These are phyloP conservation scores for Drosophila mayri DNA, from an alignment of 1,140 invertebrate species.

Conservation along the genomic window DNA sequence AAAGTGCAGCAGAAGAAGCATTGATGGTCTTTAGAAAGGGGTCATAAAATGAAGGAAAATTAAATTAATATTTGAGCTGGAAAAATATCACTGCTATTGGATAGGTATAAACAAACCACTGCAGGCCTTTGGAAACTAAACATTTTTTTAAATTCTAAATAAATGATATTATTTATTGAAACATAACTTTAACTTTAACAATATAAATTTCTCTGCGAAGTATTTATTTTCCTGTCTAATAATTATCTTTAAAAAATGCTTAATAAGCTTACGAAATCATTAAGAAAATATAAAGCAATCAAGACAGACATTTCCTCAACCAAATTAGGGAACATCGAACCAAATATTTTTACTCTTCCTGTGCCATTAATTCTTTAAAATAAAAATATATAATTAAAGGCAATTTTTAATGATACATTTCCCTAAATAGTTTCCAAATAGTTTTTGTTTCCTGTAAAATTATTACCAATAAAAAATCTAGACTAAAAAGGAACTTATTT, in stretches of 20 bases:
- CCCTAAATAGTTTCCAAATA: neutral
- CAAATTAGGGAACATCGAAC: too few species aligned
- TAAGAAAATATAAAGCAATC: neutral
- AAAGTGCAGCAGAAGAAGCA: slow-evolving; percentile 28
- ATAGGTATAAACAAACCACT: neutral
- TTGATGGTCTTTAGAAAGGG: neutral
- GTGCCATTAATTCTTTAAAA: neutral
- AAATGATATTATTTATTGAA: too few species aligned
- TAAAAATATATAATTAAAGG: neutral
- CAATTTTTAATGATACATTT: neutral
- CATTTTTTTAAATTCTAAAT: too few species aligned
- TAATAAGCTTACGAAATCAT: neutral
- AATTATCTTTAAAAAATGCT: neutral
- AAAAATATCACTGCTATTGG: neutral
- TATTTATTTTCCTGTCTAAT: neutral
- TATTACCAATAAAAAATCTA: neutral
- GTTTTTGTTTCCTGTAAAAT: neutral
- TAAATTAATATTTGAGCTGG: neutral
- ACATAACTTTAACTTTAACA: too few species aligned
- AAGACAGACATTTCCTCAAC: neutral
- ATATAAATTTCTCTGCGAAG: too few species aligned
- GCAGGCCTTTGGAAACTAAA: too few species aligned
- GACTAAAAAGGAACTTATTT: neutral
- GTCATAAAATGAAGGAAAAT: neutral
- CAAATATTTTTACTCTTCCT: neutral